These are phyloP conservation scores for Scolopax mira DNA, from an alignment of 2,113 vertebrate species.

Conservation along the genomic window DNA sequence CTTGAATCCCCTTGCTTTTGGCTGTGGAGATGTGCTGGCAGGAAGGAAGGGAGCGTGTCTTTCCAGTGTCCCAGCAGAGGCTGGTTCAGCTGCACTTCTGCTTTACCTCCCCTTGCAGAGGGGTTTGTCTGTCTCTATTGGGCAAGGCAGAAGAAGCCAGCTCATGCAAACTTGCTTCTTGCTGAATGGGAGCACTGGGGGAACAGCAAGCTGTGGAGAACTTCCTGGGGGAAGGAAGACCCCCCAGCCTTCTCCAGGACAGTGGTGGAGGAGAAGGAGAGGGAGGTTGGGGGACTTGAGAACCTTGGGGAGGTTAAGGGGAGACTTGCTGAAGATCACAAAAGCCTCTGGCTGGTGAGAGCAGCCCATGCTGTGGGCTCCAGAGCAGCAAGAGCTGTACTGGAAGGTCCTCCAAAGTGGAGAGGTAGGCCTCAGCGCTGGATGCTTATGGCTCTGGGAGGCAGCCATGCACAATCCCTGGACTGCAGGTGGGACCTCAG, in stretches of 20 bases:
- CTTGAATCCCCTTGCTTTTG: not conserved
- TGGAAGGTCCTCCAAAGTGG: not conserved
- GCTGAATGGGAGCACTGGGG: not conserved
- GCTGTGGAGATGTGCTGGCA: not conserved
- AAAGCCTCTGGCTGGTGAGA: not conserved
- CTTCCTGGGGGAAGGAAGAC: not conserved
- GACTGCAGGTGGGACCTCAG: not conserved
- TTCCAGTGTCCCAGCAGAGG: fast-evolving
- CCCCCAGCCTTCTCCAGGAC: not conserved
- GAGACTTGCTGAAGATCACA: not conserved
- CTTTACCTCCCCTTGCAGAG: not conserved
- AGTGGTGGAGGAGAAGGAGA: not conserved
- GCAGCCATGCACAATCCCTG: fast-evolving
- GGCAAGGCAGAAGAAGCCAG: not conserved
- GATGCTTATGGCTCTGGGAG: fast-evolving
- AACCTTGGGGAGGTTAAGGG: not conserved
- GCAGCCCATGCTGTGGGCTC: not conserved
- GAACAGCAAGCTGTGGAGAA: fast-evolving
- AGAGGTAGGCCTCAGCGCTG: not conserved
- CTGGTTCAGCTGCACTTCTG: not conserved
- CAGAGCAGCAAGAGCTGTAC: not conserved
- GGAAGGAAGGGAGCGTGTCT: not conserved
- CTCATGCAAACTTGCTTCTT: not conserved
- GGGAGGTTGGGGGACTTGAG: no score
- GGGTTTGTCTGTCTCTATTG: not conserved